phyloP scores from a whole-genome alignment of 2,888 invertebrate species.

The Thymelicus acteon region DNA sequence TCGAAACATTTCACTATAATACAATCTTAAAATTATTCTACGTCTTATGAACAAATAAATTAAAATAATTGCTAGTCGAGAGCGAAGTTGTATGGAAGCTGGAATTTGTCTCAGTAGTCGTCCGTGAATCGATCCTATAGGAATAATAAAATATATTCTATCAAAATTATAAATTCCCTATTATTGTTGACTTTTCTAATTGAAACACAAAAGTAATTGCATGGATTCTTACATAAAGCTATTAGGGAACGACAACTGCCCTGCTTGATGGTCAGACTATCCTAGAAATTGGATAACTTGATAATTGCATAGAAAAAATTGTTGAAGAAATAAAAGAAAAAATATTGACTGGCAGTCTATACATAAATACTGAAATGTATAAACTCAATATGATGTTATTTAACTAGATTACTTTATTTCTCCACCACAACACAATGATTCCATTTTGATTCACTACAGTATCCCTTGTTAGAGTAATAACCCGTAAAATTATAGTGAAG shows the following conservation, averaged over 20 bases:
- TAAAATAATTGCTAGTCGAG: constrained; percentile 43
- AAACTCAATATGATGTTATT: too few species aligned
- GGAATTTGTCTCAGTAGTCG: neutral
- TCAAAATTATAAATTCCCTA: neutral
- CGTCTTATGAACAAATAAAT: constrained; percentile 65
- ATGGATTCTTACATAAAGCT: neutral
- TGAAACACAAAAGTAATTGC: neutral
- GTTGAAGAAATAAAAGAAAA: too few species aligned
- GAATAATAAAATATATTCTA: neutral
- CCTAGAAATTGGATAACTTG: neutral
- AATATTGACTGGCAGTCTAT: too few species aligned
- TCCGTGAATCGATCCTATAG: neutral
- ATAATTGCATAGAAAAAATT: neutral
- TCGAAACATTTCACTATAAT: constrained; percentile 45
- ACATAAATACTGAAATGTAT: too few species aligned
- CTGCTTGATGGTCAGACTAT: neutral
- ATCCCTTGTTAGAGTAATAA: too few species aligned
- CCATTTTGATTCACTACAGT: too few species aligned
- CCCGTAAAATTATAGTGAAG: too few species aligned
- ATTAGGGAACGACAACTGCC: neutral
- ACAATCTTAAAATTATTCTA: constrained; percentile 58
- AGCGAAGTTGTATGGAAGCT: constrained; percentile 33
- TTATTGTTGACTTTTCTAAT: neutral
- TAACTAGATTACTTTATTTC: too few species aligned
- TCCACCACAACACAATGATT: too few species aligned